phyloP scores from a whole-genome alignment of 2,888 invertebrate species.

The Oasisia sp. region DNA sequence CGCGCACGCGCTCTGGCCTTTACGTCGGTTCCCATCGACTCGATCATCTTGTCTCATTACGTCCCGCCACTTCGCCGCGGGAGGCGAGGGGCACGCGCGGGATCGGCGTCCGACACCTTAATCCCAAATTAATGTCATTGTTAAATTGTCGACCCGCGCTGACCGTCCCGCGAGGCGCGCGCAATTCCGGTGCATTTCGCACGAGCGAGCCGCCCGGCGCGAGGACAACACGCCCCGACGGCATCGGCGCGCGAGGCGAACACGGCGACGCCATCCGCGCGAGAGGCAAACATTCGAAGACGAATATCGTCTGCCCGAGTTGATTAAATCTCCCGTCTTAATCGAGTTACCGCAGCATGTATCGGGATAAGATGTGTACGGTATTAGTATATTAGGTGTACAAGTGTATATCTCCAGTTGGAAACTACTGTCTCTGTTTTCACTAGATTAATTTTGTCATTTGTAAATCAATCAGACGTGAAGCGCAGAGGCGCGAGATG shows the following conservation, averaged over 20 bases:
- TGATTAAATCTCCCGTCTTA: not conserved
- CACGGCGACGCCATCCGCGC: not conserved
- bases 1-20: not conserved
- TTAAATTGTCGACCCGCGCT: not conserved
- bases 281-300: not conserved
- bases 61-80: not conserved
- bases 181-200: not conserved
- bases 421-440: too few relatives aligned
- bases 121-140: conserved; percentile 13
- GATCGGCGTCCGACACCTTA: not conserved
- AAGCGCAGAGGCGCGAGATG: too few relatives aligned
- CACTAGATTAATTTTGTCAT: too few relatives aligned
- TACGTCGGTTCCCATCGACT: not conserved
- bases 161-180: not conserved
- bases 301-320: not conserved
- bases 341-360: not conserved
- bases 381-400: too few relatives aligned
- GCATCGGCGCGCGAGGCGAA: not conserved
- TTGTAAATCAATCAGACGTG: too few relatives aligned
- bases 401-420: too few relatives aligned
- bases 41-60: not conserved
- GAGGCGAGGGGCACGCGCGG: not conserved
- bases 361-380: too few relatives aligned
- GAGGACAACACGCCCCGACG: not conserved
- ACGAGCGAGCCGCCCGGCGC: not conserved